Base-by-base conservation (phyloP, 1,140 invertebrate species). In the Orchestia grillus region DNA sequence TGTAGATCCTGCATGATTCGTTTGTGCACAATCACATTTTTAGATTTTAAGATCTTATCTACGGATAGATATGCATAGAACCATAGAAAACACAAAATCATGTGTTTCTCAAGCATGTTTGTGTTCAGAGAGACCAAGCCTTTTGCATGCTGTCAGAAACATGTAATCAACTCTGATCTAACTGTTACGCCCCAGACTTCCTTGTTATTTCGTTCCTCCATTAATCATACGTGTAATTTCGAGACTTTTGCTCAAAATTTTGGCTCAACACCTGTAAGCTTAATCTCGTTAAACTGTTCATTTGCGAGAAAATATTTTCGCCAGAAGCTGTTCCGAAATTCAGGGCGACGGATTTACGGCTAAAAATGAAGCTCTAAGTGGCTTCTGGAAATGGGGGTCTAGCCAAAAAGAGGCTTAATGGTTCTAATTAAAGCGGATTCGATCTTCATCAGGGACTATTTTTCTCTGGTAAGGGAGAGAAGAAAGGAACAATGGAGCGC, bases 351-450 rank as follows among this genome's bases (percentile, higher is more conserved):
- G 62, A 77, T 77, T 77, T 77, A 77, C 62, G 11, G 28, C 62
- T 77, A 77, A 77, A 77, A 77, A 77, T 36, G 62, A 77, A 77
- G 62, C 62, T 36, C 62, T 77, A 77, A 77, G 62, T 77, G 62
- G 62, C 62, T 77, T 77, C 62, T 77, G 62, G 62, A 77, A 77
- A 77, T 77, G 62, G 62, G 28, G 36, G 62, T 77, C 62, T 77
- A 28, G 62, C 1, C 28, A 77, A 77, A 77, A 77, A 77, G 62
- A 77, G 1, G 62, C 62, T 77, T 77, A 77, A 77, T 77, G 62
- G 62, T 36, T 77, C 62, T 77, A 77, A 77, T 77, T 77, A 77
- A 77, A 77, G 62, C 62, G 62, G 62, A 77, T 77, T 77, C 62
- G 62, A 77, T 77, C 62, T 77, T 77, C 62, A 77, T 77, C 62